Percentiles rank a stretch among this genome's conserved stretches.
phyloP scores from a whole-genome alignment of 1,140 invertebrate genomes.

The Drosophila hydei region DNA sequence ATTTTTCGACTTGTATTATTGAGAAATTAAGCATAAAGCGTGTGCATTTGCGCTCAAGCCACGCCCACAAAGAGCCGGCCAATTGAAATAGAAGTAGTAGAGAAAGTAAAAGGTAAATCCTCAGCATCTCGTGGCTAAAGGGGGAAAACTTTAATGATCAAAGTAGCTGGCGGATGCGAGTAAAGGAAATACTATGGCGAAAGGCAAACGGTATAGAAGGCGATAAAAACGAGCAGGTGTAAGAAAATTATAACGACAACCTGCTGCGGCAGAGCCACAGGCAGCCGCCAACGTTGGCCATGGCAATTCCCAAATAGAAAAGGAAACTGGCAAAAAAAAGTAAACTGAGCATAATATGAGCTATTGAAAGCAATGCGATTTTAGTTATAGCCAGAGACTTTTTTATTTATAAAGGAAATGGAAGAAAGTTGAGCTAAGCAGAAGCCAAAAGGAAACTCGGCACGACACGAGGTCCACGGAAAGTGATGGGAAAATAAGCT shows the following conservation, averaged over 20 bases:
- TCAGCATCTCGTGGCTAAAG: background rate
- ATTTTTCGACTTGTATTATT: slow-evolving; percentile 68
- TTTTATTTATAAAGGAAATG: no score
- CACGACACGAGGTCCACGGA: no score
- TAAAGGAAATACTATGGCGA: slow-evolving; percentile 38
- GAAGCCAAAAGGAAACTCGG: no score
- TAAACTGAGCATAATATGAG: slow-evolving; percentile 4
- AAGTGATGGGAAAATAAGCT: no score
- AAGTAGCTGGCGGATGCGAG: slow-evolving; percentile 30
- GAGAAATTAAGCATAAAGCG: slow-evolving; percentile 69
- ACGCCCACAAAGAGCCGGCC: slow-evolving; percentile 1
- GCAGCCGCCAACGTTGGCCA: background rate
- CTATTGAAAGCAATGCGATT: slow-evolving; percentile 3
- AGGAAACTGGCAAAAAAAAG: background rate
- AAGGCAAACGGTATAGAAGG: slow-evolving; percentile 12
- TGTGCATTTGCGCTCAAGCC: no score
- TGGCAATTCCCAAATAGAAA: background rate
- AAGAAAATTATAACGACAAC: slow-evolving; percentile 36
- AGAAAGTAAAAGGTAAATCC: background rate
- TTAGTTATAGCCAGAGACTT: background rate
- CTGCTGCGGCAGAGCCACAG: slow-evolving; percentile 12
- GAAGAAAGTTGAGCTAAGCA: no score
- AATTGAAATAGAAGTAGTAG: no score
- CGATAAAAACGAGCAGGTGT: slow-evolving; percentile 26
- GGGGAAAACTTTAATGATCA: slow-evolving; percentile 76